phyloP scores from a whole-genome alignment of 2,113 vertebrate species.

The Trematocara unimaculatum region DNA sequence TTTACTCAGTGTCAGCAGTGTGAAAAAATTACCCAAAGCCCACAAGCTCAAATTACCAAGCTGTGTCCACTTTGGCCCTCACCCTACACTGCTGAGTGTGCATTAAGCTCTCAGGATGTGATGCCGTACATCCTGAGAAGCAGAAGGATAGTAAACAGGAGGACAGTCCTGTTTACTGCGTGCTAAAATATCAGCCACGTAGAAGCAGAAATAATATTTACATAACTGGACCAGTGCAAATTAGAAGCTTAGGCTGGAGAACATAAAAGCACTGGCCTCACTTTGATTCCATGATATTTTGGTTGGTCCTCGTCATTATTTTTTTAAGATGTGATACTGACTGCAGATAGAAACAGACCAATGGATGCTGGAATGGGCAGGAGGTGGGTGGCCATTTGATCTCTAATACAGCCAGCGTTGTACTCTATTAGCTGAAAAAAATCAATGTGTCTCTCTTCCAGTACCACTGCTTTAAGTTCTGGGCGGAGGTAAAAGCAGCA shows the following conservation, averaged over 20 bases:
- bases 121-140: background rate
- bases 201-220: background rate
- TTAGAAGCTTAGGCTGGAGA: background rate
- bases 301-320: background rate
- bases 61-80: background rate
- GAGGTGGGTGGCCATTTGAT: background rate
- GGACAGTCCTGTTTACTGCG: background rate
- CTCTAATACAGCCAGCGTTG: background rate
- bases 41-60: background rate
- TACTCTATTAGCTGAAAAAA: constrained; percentile 37
- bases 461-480: constrained; percentile 5
- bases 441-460: constrained; percentile 10
- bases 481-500: background rate
- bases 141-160: background rate
- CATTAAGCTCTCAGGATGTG: background rate
- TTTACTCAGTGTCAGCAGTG: background rate
- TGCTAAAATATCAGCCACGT: background rate
- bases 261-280: background rate
- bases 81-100: background rate
- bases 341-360: constrained; percentile 10
- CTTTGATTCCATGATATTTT: background rate
- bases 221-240: background rate
- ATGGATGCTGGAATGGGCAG: background rate
- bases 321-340: background rate
- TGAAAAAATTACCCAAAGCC: background rate